These are phyloP conservation scores for Therioaphis trifolii DNA, from an alignment of 2,888 invertebrate species.

Conservation along the genomic window DNA sequence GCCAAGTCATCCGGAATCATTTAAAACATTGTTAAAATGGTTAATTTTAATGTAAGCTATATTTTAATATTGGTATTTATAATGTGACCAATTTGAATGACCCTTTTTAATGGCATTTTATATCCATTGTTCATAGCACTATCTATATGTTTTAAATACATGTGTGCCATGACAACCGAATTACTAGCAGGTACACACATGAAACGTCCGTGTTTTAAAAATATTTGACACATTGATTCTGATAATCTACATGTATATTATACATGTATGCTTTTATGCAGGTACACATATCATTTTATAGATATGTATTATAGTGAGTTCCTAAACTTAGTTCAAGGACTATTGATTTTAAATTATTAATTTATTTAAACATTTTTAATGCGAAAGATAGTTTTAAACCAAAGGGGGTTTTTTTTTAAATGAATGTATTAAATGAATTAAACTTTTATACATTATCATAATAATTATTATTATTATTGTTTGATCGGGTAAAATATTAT, in stretches of 20 bases:
- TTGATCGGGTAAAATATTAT: too few species aligned
- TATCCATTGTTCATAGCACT: background rate
- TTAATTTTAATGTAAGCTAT: background rate
- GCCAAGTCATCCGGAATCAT: slow-evolving; percentile 67
- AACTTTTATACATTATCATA: too few species aligned
- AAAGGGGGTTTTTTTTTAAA: too few species aligned
- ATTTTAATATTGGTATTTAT: background rate
- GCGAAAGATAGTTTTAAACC: too few species aligned
- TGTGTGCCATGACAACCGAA: slow-evolving; percentile 54
- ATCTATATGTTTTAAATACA: slow-evolving; percentile 57
- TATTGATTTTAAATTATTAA: slow-evolving; percentile 52
- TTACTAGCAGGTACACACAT: slow-evolving; percentile 10
- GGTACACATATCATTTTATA: slow-evolving; percentile 22
- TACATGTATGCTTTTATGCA: background rate
- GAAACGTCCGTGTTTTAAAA: slow-evolving; percentile 17
- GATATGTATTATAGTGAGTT: background rate
- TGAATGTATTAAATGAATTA: too few species aligned
- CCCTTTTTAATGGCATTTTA: background rate
- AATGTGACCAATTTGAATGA: background rate
- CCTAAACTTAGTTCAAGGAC: slow-evolving; percentile 41
- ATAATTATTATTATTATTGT: too few species aligned
- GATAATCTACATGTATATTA: too few species aligned
- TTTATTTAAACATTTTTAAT: too few species aligned
- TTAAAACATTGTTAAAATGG: background rate
- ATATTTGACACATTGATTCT: slow-evolving; percentile 44